Conservation (phyloP, 30 jellyfish, hydroid and myxozoan genomes). For the Aurelia aurita region DNA sequence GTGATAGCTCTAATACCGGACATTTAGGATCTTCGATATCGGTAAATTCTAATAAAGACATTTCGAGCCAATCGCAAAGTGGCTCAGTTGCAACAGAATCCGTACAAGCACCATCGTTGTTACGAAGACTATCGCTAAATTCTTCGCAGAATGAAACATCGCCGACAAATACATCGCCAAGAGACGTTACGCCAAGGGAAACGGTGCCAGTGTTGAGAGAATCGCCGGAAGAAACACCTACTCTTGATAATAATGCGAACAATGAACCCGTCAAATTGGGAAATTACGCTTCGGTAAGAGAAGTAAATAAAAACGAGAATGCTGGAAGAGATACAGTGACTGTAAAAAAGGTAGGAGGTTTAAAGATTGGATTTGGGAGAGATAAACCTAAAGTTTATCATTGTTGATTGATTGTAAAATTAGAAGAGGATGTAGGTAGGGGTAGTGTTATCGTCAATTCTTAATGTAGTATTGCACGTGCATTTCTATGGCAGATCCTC, state of each 20-base stretch:
- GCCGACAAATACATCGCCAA: not conserved
- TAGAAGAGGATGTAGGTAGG: too few species aligned
- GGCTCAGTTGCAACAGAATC: constrained; percentile 31
- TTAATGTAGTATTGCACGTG: too few species aligned
- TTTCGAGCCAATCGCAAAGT: too few species aligned
- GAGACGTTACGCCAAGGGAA: not conserved
- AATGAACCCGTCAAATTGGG: constrained; percentile 14
- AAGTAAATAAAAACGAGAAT: constrained; percentile 21
- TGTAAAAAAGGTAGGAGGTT: constrained; percentile 53
- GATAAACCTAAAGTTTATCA: constrained; percentile 43
- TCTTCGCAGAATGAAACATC: constrained; percentile 6
- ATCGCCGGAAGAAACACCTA: too few species aligned
- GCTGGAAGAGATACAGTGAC: constrained; percentile 43
- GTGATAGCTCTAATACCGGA: not conserved
- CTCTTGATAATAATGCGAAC: not conserved
- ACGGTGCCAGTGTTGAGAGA: not conserved
- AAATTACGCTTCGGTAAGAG: constrained; percentile 37
- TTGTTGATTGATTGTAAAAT: not conserved
- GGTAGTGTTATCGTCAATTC: too few species aligned
- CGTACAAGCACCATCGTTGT: constrained; percentile 51
- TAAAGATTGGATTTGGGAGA: constrained; percentile 49
- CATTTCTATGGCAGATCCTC: too few species aligned
- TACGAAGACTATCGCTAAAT: constrained; percentile 44
- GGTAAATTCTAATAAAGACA: too few species aligned
- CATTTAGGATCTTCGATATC: too few species aligned